Evolutionary conservation across 92 coral and sea anemone genomes (phyloP).

Genomic region (Phymanthus crucifer): DNA sequence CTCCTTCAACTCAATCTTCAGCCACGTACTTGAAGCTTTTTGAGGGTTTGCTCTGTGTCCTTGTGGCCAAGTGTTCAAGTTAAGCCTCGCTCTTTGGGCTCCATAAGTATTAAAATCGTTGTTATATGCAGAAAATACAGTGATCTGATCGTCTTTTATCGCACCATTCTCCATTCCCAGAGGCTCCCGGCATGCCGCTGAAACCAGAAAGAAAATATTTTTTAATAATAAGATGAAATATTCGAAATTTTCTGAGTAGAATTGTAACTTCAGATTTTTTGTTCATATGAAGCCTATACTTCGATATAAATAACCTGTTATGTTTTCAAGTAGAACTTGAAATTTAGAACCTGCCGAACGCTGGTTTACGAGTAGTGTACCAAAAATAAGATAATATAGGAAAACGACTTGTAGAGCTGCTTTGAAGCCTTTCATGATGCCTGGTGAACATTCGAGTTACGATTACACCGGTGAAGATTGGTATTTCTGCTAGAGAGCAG

Average conservation of each 20-base stretch:
- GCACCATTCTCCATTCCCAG: slow-evolving; percentile 66
- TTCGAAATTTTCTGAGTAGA: not conserved
- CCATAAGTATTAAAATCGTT: slow-evolving; percentile 74
- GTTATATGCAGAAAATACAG: slow-evolving; percentile 61
- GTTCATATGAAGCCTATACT: not conserved
- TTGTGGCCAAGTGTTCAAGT: slow-evolving; percentile 71
- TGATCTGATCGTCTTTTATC: slow-evolving; percentile 66
- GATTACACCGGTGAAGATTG: not conserved
- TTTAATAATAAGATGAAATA: not conserved
- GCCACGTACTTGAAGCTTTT: slow-evolving; percentile 53
- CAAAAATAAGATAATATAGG: not conserved
- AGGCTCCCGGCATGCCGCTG: slow-evolving; percentile 70
- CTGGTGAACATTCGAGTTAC: not conserved
- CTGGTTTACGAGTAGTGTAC: not conserved
- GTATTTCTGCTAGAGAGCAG: slow-evolving; percentile 10
- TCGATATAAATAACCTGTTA: slow-evolving; percentile 30
- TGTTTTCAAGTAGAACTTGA: slow-evolving; percentile 21
- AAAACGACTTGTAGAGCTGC: not conserved
- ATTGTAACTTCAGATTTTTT: not conserved
- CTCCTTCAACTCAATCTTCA: slow-evolving; percentile 60
- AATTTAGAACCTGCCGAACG: slow-evolving; percentile 10
- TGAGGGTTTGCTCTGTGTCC: slow-evolving; percentile 68
- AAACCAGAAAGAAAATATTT: slow-evolving; percentile 4
- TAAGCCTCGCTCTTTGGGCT: slow-evolving; percentile 77
- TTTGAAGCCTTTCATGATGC: not conserved